Base-by-base conservation (phyloP, 1,140 invertebrate species). In the Ridgeia piscesae region DNA sequence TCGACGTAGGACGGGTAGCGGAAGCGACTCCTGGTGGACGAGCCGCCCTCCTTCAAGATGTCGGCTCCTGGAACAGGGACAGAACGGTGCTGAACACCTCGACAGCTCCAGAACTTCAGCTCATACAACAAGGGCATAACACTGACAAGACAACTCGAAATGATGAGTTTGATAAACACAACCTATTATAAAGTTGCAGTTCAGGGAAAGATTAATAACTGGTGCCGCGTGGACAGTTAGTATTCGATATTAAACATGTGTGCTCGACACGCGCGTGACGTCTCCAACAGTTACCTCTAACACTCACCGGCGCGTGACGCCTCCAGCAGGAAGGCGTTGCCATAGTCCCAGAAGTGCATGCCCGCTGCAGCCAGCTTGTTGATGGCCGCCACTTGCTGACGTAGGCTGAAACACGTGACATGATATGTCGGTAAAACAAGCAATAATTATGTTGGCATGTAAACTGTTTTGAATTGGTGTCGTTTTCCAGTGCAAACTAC, bases 291-390 rank as follows among this genome's bases (percentile, higher is more conserved):
- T 42, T 42, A 42, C 42, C 42, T 42, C 42, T 11, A 42, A 42
- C 50, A 33, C 33, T 94, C 95, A 95, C 97, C 97, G 42, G 97
- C 97, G 93, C 97, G 95, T 88, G 96, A 95, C 27, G 97, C 97
- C 95, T 97, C 97, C 77, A 97, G 95, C 34, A 97, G 96, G 94
- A 97, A 97, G 6, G 97, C 97, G 95, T 97, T 97, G 42, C 97
- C 97, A 95, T 97, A 97, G 95, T 97, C 97, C 97, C 97, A 97
- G 95, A 97, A 97, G 93, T 96, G 96, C 94, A 97, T 95, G n/a
- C 97, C 97, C 35, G 94, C 94, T 4, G 95, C 95, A 0, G 97
- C 93, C 91, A 97, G 94, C n/a, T 94, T 96, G 93, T 97, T 97
- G 89, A 97, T 97, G n/a, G 97, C 97, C 1, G 93, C 93, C 1